Conservation (phyloP, 2,113 vertebrate species). For the Apteryx owenii region DNA sequence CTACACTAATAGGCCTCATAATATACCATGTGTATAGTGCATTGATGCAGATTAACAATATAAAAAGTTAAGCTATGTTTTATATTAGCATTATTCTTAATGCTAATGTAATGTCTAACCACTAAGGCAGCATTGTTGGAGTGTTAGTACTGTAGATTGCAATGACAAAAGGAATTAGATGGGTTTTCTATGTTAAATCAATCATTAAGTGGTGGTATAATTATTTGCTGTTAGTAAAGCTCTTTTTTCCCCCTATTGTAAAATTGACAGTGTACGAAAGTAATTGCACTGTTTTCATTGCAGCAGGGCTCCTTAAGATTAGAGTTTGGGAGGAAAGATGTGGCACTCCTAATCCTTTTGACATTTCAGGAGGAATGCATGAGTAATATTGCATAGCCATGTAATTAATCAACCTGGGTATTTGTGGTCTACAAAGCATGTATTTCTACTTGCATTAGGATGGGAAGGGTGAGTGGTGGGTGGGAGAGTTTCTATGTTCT, state of each 20-base stretch:
- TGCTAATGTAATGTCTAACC: conserved; percentile 68
- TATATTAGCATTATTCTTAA: conserved; percentile 76
- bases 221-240: conserved; percentile 79
- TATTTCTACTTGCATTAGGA: conserved; percentile 64
- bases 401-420: conserved; percentile 75
- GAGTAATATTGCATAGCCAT: conserved; percentile 74
- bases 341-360: conserved; percentile 77
- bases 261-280: conserved; percentile 76
- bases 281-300: conserved; percentile 79
- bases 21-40: not conserved
- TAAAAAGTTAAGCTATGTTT: conserved; percentile 71
- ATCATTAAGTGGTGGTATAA: conserved; percentile 80
- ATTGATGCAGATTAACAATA: conserved; percentile 59
- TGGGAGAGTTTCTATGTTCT: conserved; percentile 54
- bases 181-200: conserved; percentile 81
- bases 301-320: conserved; percentile 77
- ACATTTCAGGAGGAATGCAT: conserved; percentile 78
- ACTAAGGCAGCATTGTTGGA: conserved; percentile 70
- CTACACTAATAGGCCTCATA: conserved; percentile 42
- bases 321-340: conserved; percentile 71
- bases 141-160: conserved; percentile 75
- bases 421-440: conserved; percentile 66
- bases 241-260: conserved; percentile 72
- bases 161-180: conserved; percentile 80
- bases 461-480: conserved; percentile 60